Percentiles rank a stretch among this genome's conserved stretches.
These are phyloP conservation scores for Phyllotreta cruciferae DNA, from an alignment of 2,888 invertebrate genomes.

Conservation along the genomic window DNA sequence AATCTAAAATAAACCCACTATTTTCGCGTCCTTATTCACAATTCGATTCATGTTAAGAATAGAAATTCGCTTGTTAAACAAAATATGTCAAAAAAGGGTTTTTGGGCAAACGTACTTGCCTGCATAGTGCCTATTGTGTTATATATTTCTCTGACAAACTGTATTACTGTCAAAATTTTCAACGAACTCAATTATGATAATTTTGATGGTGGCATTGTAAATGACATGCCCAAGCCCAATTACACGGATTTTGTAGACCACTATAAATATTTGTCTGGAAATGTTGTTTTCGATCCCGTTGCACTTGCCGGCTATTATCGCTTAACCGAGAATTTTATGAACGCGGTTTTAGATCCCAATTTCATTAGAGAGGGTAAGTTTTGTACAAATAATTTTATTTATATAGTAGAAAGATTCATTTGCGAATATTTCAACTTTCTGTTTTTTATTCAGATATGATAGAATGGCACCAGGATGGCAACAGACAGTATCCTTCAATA, in stretches of 20 bases:
- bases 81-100: too few relatives aligned
- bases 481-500: constrained; percentile 1
- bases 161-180: background rate
- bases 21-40: too few relatives aligned
- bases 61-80: too few relatives aligned
- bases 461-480: background rate
- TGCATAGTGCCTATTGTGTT: too few relatives aligned
- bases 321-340: constrained; percentile 74
- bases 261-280: constrained; percentile 56
- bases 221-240: constrained; percentile 65
- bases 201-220: background rate
- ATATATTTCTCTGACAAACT: background rate
- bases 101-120: too few relatives aligned
- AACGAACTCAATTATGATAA: constrained; percentile 2
- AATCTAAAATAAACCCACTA: too few relatives aligned
- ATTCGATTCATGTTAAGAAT: too few relatives aligned
- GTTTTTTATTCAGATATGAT: constrained; percentile 13
- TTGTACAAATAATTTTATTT: too few relatives aligned
- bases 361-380: constrained; percentile 44
- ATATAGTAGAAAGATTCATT: too few relatives aligned
- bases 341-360: constrained; percentile 63
- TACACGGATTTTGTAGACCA: constrained; percentile 68
- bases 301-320: constrained; percentile 86
- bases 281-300: constrained; percentile 70
- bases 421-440: background rate